These are phyloP conservation scores for Nomada goodeniana DNA, from an alignment of 2,888 invertebrate species.

Conservation along the genomic window DNA sequence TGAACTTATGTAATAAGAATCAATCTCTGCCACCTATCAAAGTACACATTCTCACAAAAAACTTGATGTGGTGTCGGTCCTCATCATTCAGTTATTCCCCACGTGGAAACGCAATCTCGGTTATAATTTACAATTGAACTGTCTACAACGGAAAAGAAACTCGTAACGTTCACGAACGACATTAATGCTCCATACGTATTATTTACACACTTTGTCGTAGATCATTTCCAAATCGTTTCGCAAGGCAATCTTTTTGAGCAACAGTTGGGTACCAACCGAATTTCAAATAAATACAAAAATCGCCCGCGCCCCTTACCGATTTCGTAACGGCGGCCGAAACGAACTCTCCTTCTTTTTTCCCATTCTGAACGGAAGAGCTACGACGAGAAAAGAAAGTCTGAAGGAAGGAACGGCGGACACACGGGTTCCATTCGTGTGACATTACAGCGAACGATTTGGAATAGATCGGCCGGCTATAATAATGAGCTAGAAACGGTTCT, in stretches of 20 bases:
- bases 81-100: constrained; percentile 36
- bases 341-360: neutral
- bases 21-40: constrained; percentile 61
- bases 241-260: constrained; percentile 81
- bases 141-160: constrained; percentile 60
- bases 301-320: no score
- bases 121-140: constrained; percentile 65
- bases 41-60: constrained; percentile 61
- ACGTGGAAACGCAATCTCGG: constrained; percentile 46
- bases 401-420: no score
- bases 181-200: constrained; percentile 72
- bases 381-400: neutral
- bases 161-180: constrained; percentile 65
- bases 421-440: neutral
- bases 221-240: constrained; percentile 73
- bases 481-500: constrained; percentile 75
- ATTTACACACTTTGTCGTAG: constrained; percentile 73
- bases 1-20: constrained; percentile 59
- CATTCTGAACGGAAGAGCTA: neutral
- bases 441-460: constrained; percentile 61
- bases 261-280: constrained; percentile 71
- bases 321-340: no score
- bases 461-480: constrained; percentile 59
- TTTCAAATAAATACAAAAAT: neutral
- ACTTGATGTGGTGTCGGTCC: constrained; percentile 42